Evolutionary conservation across 2,888 invertebrate species (phyloP), one percentile per base, ranked within the genome.

Genomic region (Caenorhabditis imperialis): DNA sequence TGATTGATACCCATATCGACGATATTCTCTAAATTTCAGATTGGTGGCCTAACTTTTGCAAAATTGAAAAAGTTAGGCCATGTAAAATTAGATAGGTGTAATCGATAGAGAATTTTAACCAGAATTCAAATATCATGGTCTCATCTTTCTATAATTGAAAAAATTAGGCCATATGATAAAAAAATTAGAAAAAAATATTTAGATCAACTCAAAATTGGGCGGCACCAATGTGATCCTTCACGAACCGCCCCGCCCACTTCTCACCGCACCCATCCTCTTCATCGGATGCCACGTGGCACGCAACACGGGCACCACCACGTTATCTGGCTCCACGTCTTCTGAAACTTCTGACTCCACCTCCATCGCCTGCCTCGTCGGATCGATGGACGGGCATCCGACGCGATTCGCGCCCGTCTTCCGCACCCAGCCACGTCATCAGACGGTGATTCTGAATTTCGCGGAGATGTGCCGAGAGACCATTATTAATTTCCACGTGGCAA

Each of bases 151-250:
- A n/a, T n/a, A n/a, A n/a, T n/a, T n/a, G n/a, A n/a, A n/a, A n/a
- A n/a, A n/a, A n/a, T n/a, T n/a, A n/a, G n/a, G n/a, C n/a, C n/a
- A n/a, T n/a, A n/a, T n/a, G n/a, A n/a, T n/a, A n/a, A n/a, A n/a
- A n/a, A n/a, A n/a, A n/a, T n/a, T n/a, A n/a, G n/a, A n/a, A n/a
- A n/a, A n/a, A n/a, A 30, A 30, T 30, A 7, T 7, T 30, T 10
- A 30, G 27, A 75, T 75, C 40, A 75, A 75, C 44, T 63, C 70
- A 20, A 75, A 75, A 40, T 48, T 75, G 18, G 75, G 75, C 14
- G 75, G 75, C 14, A 35, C 63, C 27, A 75, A 75, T 35, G 54
- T 57, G 1, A n/a, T 63, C 7, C 12, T 75, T 3, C 54, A 57
- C 1, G 3, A 47, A 7, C 58, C 63, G 12, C 45, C 63, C 5